These are phyloP conservation scores for Oxycera nigricornis DNA, from an alignment of 2,888 invertebrate species.

Conservation along the genomic window DNA sequence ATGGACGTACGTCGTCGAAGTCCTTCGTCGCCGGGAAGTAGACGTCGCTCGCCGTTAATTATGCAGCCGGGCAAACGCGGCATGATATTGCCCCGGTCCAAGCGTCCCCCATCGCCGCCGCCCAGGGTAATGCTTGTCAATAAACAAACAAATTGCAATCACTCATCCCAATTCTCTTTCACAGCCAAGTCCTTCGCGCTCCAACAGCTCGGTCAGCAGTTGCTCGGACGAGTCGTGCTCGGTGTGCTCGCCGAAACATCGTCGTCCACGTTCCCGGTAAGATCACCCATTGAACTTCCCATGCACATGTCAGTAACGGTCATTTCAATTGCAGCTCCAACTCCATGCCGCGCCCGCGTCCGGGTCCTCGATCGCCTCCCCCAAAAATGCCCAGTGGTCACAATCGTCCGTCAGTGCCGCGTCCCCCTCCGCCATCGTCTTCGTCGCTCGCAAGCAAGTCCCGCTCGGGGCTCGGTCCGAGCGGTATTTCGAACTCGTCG, in stretches of 20 bases:
- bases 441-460: conserved; percentile 35
- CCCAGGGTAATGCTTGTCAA: conserved; percentile 55
- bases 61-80: conserved; percentile 47
- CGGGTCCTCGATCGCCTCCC: conserved; percentile 59
- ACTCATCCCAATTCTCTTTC: neutral
- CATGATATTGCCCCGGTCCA: conserved; percentile 60
- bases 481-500: conserved; percentile 47
- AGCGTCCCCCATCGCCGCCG: conserved; percentile 62
- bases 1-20: conserved; percentile 49
- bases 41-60: conserved; percentile 57
- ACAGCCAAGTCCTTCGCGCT: conserved; percentile 69
- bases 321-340: conserved; percentile 65
- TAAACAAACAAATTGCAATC: conserved; percentile 6
- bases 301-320: neutral
- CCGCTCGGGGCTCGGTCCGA: conserved; percentile 33
- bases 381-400: conserved; percentile 52
- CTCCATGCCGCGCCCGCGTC: conserved; percentile 65
- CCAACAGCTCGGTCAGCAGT: conserved; percentile 78
- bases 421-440: conserved; percentile 50
- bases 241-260: conserved; percentile 75
- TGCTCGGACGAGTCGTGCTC: conserved; percentile 87
- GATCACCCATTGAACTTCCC: too few species aligned
- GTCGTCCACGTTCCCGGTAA: conserved; percentile 59
- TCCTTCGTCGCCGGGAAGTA: conserved; percentile 44
- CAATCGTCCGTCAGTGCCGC: conserved; percentile 49